Percentiles rank a stretch among this genome's conserved stretches.
phyloP scores from a whole-genome alignment of 2,888 invertebrate genomes.

The Ligdia adustata region DNA sequence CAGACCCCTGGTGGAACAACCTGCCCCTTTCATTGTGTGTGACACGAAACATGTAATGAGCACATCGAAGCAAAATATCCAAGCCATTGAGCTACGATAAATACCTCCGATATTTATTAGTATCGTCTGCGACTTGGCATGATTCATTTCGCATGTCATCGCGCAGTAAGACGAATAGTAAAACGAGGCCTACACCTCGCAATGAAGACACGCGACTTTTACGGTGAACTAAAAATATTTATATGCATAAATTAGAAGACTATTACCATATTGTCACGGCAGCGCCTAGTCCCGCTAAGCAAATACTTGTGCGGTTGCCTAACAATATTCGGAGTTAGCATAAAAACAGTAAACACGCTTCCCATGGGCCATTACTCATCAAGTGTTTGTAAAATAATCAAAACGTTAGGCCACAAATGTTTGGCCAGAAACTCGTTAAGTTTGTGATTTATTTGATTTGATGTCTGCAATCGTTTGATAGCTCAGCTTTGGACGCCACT shows the following conservation, averaged over 20 bases:
- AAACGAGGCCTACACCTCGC: slow-evolving; percentile 47
- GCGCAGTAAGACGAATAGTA: slow-evolving; percentile 52
- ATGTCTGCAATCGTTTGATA: slow-evolving; percentile 69
- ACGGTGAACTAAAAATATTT: slow-evolving; percentile 61
- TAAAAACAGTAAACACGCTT: slow-evolving; percentile 67
- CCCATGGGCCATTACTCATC: slow-evolving; percentile 72
- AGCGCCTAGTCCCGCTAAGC: slow-evolving; percentile 60
- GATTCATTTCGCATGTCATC: slow-evolving; percentile 66
- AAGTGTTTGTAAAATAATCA: slow-evolving; percentile 79
- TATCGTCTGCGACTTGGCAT: slow-evolving; percentile 38
- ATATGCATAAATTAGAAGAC: slow-evolving; percentile 65
- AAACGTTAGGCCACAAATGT: slow-evolving; percentile 69
- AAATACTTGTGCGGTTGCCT: slow-evolving; percentile 64
- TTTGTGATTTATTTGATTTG: slow-evolving; percentile 74
- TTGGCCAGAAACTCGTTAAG: slow-evolving; percentile 72
- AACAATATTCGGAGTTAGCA: slow-evolving; percentile 66
- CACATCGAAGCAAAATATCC: slow-evolving; percentile 49
- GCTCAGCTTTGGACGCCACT: slow-evolving; percentile 57
- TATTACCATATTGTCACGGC: slow-evolving; percentile 57
- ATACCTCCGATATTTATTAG: slow-evolving; percentile 43
- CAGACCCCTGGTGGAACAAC: slow-evolving; percentile 61
- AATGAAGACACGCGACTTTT: slow-evolving; percentile 53
- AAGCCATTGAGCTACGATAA: slow-evolving; percentile 47
- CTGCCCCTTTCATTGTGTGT: slow-evolving; percentile 59
- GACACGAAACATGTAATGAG: slow-evolving; percentile 55